Evolutionary conservation across 2,113 vertebrate species (phyloP).

Genomic region (Hyperopisus bebe): DNA sequence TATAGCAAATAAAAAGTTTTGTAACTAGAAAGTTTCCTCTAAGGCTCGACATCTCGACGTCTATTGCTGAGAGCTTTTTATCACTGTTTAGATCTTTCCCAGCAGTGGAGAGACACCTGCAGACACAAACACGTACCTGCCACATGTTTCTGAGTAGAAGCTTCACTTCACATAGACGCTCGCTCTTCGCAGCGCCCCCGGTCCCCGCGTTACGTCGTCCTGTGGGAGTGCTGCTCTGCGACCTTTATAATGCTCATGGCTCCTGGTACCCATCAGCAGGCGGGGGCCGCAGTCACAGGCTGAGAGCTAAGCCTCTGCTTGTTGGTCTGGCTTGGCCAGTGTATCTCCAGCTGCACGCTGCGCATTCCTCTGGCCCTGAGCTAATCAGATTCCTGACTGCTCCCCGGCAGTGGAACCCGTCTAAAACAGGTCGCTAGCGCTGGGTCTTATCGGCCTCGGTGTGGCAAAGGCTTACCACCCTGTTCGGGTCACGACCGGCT

Average conservation of each 20-base stretch:
- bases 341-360: neutral
- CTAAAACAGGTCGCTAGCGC: neutral
- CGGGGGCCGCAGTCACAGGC: too few species aligned
- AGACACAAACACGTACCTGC: neutral
- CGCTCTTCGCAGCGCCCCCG: neutral
- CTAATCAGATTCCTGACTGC: neutral
- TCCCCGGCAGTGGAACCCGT: neutral
- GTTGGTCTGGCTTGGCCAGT: neutral
- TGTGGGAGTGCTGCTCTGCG: neutral
- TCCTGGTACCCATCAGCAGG: neutral
- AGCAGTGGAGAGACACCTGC: neutral
- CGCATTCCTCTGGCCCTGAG: neutral
- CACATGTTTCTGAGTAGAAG: neutral
- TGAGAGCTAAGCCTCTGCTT: neutral
- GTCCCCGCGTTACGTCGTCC: neutral
- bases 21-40: neutral
- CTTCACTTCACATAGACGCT: neutral
- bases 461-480: neutral
- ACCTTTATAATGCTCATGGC: neutral
- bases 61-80: neutral
- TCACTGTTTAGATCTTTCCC: neutral
- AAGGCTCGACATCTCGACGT: neutral
- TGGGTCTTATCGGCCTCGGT: neutral
- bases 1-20: neutral
- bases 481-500: neutral